Evolutionary conservation across 1,140 invertebrate species (phyloP).

Genomic region (Pogonomyrmex barbatus): DNA sequence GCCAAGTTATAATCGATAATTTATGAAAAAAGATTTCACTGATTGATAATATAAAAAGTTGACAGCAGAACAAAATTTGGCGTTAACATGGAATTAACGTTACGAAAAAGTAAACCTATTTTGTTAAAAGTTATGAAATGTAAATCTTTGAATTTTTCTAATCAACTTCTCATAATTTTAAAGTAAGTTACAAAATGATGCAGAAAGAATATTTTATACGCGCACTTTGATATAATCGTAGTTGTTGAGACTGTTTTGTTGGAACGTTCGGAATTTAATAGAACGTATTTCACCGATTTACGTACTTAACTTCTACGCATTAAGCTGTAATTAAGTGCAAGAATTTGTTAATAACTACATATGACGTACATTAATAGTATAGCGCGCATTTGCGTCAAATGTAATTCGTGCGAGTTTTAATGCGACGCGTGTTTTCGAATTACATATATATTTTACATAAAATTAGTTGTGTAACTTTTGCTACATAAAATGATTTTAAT

Average conservation of each 20-base stretch:
- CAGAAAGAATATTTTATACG: background rate
- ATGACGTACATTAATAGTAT: background rate
- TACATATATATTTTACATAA: background rate
- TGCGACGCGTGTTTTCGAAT: background rate
- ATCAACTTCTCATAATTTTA: background rate
- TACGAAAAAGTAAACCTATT: background rate
- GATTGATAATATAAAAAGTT: background rate
- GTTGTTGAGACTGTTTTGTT: background rate
- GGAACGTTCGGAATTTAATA: background rate
- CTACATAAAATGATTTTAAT: conserved; percentile 8
- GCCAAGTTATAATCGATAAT: conserved; percentile 27
- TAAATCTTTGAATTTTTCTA: background rate
- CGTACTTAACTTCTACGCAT: background rate
- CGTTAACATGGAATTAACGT: background rate
- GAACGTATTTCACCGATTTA: background rate
- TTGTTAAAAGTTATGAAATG: background rate
- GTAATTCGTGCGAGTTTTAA: conserved; percentile 22
- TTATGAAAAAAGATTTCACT: background rate
- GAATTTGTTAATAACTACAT: background rate
- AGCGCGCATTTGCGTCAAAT: background rate
- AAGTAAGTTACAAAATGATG: background rate
- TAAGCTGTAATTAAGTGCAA: conserved; percentile 31
- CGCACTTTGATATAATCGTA: background rate
- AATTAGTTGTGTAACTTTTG: background rate
- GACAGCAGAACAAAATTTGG: background rate